Percentiles rank a stretch among this genome's conserved stretches.
These are phyloP conservation scores for Sminthurides aquaticus DNA, from an alignment of 2,888 invertebrate species.

Conservation along the genomic window DNA sequence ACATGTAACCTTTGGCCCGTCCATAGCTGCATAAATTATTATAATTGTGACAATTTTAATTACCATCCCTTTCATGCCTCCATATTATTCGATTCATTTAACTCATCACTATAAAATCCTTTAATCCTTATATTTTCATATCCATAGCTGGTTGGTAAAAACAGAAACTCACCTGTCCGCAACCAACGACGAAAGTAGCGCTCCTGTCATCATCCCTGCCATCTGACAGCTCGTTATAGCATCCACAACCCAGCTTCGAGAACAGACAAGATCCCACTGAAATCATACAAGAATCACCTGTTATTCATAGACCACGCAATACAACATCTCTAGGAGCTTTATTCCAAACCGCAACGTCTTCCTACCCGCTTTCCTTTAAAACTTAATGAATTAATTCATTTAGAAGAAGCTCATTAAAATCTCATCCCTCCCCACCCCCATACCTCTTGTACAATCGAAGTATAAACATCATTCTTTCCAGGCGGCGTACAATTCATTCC, in stretches of 20 bases:
- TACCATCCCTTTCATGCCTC: too few species aligned
- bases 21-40: slow-evolving; percentile 30
- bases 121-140: too few species aligned
- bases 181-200: slow-evolving; percentile 29
- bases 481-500: slow-evolving; percentile 10
- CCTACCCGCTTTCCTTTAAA: too few species aligned
- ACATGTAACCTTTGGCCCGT: slow-evolving; percentile 30
- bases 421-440: too few species aligned
- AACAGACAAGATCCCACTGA: slow-evolving; percentile 36
- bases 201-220: slow-evolving; percentile 30
- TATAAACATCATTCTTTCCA: slow-evolving; percentile 12
- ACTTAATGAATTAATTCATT: too few species aligned
- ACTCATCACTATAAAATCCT: too few species aligned
- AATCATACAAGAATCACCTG: slow-evolving; percentile 4
- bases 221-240: slow-evolving; percentile 35
- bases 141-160: too few species aligned
- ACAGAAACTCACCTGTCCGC: slow-evolving; percentile 31
- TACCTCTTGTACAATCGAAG: slow-evolving; percentile 39
- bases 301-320: not conserved
- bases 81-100: too few species aligned
- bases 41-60: not conserved
- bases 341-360: not conserved
- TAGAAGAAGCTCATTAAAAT: too few species aligned
- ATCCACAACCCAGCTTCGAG: slow-evolving; percentile 35
- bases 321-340: not conserved